Evolutionary conservation across 23 tunicate genomes (phyloP), one percentile per base, ranked within the genome.

Genomic region (Clavelina lepadiformis): DNA sequence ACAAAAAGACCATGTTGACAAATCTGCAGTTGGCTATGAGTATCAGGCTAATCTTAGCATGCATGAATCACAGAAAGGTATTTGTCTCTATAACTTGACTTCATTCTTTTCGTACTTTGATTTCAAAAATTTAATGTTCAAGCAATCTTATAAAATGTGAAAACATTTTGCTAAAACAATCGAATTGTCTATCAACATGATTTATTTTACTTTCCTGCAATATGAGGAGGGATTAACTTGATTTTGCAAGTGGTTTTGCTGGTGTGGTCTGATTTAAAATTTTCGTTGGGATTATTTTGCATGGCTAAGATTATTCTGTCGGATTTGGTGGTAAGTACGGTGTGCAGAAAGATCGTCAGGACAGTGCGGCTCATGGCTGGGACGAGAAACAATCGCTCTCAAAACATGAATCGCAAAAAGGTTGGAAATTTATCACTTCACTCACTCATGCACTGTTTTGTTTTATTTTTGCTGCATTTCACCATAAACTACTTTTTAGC

Each of bases 321-420:
- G 93, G 93, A 0, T 84, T 84, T 62, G 93, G 93, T 21, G 93
- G 93, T 26, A 84, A 84, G 34, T 84, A 32, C 61, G 93, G 93
- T 2, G 83, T 84, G 18, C 78, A 80, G 31, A 80, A 72, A 46
- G 78, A 80, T 31, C 52, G 66, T 13, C 87, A 80, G 56, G 87
- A 80, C 51, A 71, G 63, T 36, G 49, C 88, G 1, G 96, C 96
- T 2, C 69, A 56, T 45, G 75, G 76, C 11, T 87, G 76, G 76
- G 82, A 87, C 7, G 76, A 74, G 8, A 61, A 72, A 33, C 46
- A 63, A 33, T 33, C 68, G 58, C 62, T 87, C 1, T 54, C 76
- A 26, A 73, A 80, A 31, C 96, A 87, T 28, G 82, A 73, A 46
- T 80, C 87, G n/a, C 96, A 87, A 35, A 87, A 67, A 82, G 91